Percentiles rank a stretch among this genome's conserved stretches.
These are phyloP conservation scores for Heterodera schachtii DNA, from an alignment of 1,140 invertebrate genomes.

Conservation along the genomic window DNA sequence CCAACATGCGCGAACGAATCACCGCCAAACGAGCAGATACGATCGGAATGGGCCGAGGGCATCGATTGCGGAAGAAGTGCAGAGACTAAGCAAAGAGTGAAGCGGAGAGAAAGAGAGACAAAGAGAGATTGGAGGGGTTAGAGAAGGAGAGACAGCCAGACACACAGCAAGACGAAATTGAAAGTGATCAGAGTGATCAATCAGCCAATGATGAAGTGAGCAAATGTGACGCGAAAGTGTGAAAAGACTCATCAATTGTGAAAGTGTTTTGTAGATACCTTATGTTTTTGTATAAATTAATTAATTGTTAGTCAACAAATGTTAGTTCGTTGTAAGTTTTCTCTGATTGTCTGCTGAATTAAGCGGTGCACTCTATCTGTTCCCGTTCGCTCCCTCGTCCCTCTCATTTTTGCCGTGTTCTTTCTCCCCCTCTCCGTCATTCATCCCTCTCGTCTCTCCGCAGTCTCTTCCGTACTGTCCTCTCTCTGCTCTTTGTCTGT, in stretches of 20 bases:
- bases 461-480: not conserved
- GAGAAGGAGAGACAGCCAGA: no score
- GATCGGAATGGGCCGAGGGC: not conserved
- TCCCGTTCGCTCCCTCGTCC: no score
- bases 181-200: no score
- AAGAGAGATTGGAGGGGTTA: not conserved
- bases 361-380: not conserved
- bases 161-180: no score
- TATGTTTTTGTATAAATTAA: no score
- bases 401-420: no score
- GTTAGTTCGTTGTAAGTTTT: no score
- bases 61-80: not conserved
- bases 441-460: not conserved
- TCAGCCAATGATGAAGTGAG: no score
- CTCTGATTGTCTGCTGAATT: not conserved
- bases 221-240: no score
- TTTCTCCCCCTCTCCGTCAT: not conserved
- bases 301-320: no score
- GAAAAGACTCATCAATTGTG: no score
- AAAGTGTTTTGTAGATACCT: no score
- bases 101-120: not conserved
- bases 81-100: not conserved
- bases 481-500: not conserved
- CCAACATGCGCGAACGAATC: conserved; percentile 37
- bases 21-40: conserved; percentile 32